Evolutionary conservation across 2,113 vertebrate species (phyloP).

Genomic region (Arizona elegans): DNA sequence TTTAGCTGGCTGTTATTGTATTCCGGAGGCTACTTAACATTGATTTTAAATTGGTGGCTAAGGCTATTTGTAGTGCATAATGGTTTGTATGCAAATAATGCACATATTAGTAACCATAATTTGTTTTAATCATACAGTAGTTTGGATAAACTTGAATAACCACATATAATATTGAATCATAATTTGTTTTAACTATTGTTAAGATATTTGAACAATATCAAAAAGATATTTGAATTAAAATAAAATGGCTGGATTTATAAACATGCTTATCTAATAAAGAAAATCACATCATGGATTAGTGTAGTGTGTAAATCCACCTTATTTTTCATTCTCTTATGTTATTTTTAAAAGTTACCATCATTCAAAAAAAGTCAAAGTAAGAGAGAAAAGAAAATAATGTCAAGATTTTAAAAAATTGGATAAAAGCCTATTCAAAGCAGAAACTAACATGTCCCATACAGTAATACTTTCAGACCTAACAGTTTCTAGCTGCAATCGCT

Average conservation of each 20-base stretch:
- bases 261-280: background rate
- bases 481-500: background rate
- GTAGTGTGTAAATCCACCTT: background rate
- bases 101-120: background rate
- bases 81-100: background rate
- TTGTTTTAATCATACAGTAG: background rate
- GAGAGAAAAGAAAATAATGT: background rate
- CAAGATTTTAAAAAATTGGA: background rate
- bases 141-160: background rate
- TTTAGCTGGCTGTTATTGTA: background rate
- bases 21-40: background rate
- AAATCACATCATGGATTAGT: background rate
- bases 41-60: background rate
- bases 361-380: background rate
- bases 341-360: background rate
- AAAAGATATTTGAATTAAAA: background rate
- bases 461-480: background rate
- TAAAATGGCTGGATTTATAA: background rate
- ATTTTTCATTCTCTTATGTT: background rate
- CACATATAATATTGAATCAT: background rate
- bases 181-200: background rate
- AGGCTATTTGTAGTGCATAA: background rate
- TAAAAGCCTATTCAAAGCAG: background rate
- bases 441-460: background rate
- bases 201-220: background rate